phyloP scores from a whole-genome alignment of 2,888 invertebrate species.

The Tetragonula carbonaria region DNA sequence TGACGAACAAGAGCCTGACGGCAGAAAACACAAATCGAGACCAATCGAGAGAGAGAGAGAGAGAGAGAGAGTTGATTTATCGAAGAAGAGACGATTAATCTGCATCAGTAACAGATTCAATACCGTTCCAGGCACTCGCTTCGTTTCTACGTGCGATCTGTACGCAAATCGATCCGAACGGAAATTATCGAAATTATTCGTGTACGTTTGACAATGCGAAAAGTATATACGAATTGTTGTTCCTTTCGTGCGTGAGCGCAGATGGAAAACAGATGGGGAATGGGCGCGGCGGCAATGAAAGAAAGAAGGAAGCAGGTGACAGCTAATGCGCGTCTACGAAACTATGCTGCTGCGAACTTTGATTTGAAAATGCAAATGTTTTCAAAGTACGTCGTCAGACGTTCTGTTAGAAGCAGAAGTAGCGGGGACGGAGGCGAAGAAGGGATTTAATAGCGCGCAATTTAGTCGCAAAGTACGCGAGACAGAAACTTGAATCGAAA shows the following conservation, averaged over 20 bases:
- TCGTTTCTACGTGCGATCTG: neutral
- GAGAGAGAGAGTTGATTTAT: neutral
- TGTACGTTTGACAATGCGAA: neutral
- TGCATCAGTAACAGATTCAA: neutral
- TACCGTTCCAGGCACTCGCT: neutral
- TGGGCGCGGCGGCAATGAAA: neutral
- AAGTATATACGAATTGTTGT: neutral
- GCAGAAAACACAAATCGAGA: neutral
- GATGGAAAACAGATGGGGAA: neutral
- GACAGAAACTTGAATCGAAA: neutral
- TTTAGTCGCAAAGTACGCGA: conserved; percentile 4
- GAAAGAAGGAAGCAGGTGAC: too few relatives aligned
- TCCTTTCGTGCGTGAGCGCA: too few relatives aligned
- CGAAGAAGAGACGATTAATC: too few relatives aligned
- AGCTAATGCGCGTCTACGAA: neutral
- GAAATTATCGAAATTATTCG: neutral
- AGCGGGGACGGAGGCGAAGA: neutral
- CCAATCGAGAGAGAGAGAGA: neutral
- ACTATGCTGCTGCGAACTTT: neutral
- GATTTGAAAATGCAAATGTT: neutral
- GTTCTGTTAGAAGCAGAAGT: neutral
- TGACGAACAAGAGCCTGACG: neutral
- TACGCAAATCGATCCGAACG: neutral
- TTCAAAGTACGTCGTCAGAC: neutral
- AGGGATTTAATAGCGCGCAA: neutral